Evolutionary conservation across 1,140 invertebrate genomes (phyloP).

Genomic region (Panagrolaimus sp.): DNA sequence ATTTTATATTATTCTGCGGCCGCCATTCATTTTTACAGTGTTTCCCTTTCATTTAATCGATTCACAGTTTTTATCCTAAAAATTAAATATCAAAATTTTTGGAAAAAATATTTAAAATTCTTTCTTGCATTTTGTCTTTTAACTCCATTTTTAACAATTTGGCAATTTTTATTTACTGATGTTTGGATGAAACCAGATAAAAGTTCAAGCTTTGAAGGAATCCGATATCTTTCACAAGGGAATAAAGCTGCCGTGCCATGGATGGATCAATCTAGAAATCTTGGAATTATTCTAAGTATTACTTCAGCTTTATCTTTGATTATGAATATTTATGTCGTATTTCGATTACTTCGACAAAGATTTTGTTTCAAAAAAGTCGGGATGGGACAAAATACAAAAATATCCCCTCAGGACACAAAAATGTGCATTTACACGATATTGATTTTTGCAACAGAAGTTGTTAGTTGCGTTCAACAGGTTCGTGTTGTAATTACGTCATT

Average conservation of each 20-base stretch:
- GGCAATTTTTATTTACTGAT: background rate
- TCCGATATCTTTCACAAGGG: background rate
- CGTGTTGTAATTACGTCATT: background rate
- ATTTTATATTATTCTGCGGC: background rate
- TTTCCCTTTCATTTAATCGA: background rate
- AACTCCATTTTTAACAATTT: background rate
- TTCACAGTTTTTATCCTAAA: background rate
- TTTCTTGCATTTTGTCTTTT: background rate
- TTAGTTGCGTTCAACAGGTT: background rate
- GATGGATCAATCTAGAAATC: background rate
- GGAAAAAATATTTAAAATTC: conserved; percentile 14
- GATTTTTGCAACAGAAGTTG: background rate
- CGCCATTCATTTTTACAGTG: background rate
- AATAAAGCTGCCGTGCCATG: background rate
- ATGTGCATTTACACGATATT: background rate
- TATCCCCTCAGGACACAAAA: background rate
- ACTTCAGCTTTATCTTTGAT: background rate
- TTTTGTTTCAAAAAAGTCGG: too few relatives aligned
- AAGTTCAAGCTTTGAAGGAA: background rate
- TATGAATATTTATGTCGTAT: background rate
- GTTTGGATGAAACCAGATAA: background rate
- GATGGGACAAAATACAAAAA: too few relatives aligned
- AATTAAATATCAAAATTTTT: background rate
- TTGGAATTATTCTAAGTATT: background rate
- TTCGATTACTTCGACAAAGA: too few relatives aligned